Evolutionary conservation across 2,797 vertebrate species (phyloP), one percentile per base, ranked within the genome.

Genomic region (Lepus oiostolus): DNA sequence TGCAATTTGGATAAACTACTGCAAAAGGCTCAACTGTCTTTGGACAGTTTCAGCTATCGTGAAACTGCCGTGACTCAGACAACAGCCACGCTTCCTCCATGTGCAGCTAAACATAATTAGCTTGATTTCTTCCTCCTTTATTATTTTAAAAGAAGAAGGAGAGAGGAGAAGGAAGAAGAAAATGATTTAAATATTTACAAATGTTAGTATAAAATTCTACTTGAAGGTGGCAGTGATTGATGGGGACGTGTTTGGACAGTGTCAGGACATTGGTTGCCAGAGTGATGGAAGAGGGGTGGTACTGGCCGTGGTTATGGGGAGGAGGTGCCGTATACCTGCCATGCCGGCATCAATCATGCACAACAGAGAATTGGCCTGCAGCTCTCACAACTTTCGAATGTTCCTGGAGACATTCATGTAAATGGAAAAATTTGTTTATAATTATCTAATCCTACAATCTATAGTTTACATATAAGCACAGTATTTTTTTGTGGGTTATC

Each of bases 181-280:
- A 93, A 79, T 14, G 19, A 60, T 85, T 68, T 74, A 94, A 77
- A 65, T 12, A 52, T 86, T 94, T 72, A 24, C 22, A 88, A 65
- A 22, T 62, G 35, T 76, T 75, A 63, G 28, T 38, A 71, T 67
- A 88, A 88, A 91, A 74, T 47, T 84, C n/a, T 42, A 93, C 71
- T 93, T 90, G 72, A 83, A 62, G 67, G 60, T 50, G 42, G 54
- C 42, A 30, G 52, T 65, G 50, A 87, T 85, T 42, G 38, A 14
- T 47, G 30, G 52, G 35, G 7, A 5, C 14, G 38, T 75, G 85
- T 90, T 74, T 7, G 50, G 28, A 80, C 85, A 58, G 21, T 2
- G 24, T 21, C 16, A 38, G 22, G 13, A 14, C 54, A 21, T 35
- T 87, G 28, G 13, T 84, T 91, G 47, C 88, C 52, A 63, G 17